phyloP scores from a whole-genome alignment of 2,797 vertebrate genomes.

The Poecilia wingei region DNA sequence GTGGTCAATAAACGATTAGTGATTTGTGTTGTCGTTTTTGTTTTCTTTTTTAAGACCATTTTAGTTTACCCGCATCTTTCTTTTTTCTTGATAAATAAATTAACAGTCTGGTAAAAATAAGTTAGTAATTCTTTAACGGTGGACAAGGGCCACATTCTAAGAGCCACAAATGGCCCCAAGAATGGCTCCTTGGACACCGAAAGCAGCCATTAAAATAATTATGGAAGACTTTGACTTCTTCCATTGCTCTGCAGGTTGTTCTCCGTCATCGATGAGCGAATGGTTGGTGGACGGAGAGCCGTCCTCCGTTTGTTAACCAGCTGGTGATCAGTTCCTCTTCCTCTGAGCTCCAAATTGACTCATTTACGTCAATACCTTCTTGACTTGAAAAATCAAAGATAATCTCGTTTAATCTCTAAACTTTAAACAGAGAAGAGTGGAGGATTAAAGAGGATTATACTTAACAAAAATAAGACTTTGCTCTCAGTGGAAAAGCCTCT shows the following conservation, averaged over 20 bases:
- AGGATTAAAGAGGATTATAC: slow-evolving; percentile 6
- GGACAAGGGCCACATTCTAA: no score
- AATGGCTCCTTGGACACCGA: no score
- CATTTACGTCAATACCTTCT: slow-evolving; percentile 23
- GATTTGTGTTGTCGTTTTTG: no score
- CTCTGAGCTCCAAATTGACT: slow-evolving; percentile 1
- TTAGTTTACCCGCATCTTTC: no score
- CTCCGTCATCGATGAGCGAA: not conserved
- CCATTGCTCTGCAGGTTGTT: slow-evolving; percentile 17
- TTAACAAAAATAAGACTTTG: not conserved
- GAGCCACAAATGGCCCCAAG: no score
- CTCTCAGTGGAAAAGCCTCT: not conserved
- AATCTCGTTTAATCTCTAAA: slow-evolving; percentile 11
- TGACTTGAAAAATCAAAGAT: slow-evolving; percentile 16
- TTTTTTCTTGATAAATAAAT: no score
- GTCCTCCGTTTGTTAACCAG: slow-evolving; percentile 30
- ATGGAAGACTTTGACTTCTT: slow-evolving; percentile 18
- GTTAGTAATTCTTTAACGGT: no score
- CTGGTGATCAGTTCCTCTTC: slow-evolving; percentile 23
- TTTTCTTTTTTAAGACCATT: no score
- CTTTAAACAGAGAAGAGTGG: not conserved
- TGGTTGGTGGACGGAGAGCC: not conserved
- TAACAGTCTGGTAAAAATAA: no score
- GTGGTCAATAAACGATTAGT: no score
- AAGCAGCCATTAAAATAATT: no score